These are phyloP conservation scores for Cheilosia grossa DNA, from an alignment of 2,888 invertebrate genomes.

Conservation along the genomic window DNA sequence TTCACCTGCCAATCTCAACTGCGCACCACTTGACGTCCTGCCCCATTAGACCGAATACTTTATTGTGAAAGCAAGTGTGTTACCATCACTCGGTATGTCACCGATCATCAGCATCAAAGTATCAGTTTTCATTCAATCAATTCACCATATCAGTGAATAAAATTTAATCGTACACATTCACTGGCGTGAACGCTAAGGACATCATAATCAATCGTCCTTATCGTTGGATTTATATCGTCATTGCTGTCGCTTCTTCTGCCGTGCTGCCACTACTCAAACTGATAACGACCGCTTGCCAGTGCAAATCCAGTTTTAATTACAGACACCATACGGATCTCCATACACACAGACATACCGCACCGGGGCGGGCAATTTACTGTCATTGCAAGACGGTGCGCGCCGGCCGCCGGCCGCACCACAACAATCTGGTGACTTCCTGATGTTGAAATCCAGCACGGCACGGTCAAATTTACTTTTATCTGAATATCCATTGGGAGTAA, in stretches of 20 bases:
- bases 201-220: slow-evolving; percentile 66
- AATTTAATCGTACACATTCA: slow-evolving; percentile 36
- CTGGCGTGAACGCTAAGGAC: slow-evolving; percentile 12
- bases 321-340: slow-evolving; percentile 1
- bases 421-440: slow-evolving; percentile 64
- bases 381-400: slow-evolving; percentile 32
- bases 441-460: slow-evolving; percentile 60
- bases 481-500: slow-evolving; percentile 67
- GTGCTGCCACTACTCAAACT: slow-evolving; percentile 31
- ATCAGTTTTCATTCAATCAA: slow-evolving; percentile 23
- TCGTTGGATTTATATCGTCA: slow-evolving; percentile 59
- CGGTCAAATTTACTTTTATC: slow-evolving; percentile 70
- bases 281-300: slow-evolving; percentile 39
- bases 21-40: slow-evolving; percentile 2
- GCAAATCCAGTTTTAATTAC: slow-evolving; percentile 69
- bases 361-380: slow-evolving; percentile 46
- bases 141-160: slow-evolving; percentile 33
- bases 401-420: neutral
- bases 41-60: neutral
- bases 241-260: slow-evolving; percentile 55
- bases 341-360: neutral
- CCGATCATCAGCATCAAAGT: slow-evolving; percentile 14
- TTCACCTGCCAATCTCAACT: slow-evolving; percentile 2
- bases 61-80: slow-evolving; percentile 10
- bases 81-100: slow-evolving; percentile 41